A percentile compares a stretch with the other conserved stretches of the same genome.
Evolutionary conservation across 2,797 vertebrate species (phyloP).

Genomic region (Poeciliopsis gracilis): DNA sequence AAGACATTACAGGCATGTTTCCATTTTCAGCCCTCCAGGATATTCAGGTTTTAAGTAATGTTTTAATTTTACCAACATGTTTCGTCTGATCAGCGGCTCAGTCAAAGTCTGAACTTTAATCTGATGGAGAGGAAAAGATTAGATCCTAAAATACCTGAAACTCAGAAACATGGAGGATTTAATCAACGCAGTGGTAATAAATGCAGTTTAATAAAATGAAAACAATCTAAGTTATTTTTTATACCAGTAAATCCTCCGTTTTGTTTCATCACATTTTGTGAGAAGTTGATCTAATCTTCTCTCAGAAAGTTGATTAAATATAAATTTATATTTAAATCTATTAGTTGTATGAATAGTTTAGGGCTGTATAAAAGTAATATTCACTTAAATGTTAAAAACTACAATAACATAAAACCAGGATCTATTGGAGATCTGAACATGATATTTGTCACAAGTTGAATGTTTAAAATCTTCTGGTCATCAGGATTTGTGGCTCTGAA

Average conservation of each 20-base stretch:
- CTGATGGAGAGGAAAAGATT: neutral
- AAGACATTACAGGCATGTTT: neutral
- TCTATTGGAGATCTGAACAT: neutral
- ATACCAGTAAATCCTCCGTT: neutral
- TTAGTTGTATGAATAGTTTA: neutral
- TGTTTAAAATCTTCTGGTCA: neutral
- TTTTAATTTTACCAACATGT: neutral
- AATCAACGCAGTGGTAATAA: neutral
- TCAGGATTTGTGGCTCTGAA: constrained; percentile 21
- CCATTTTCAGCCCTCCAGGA: neutral
- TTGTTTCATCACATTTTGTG: neutral
- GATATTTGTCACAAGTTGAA: neutral
- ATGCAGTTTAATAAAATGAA: neutral
- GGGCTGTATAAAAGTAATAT: neutral
- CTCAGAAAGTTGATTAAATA: neutral
- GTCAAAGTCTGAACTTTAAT: neutral
- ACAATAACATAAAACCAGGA: neutral
- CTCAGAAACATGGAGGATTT: neutral
- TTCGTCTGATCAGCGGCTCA: neutral
- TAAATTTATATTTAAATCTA: neutral
- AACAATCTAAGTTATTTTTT: neutral
- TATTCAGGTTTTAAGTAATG: neutral
- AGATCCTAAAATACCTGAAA: neutral
- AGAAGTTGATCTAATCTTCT: neutral
- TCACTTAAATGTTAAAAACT: neutral